Base-by-base conservation (phyloP, 2,113 vertebrate genomes). In the Leucopsar rothschildi region DNA sequence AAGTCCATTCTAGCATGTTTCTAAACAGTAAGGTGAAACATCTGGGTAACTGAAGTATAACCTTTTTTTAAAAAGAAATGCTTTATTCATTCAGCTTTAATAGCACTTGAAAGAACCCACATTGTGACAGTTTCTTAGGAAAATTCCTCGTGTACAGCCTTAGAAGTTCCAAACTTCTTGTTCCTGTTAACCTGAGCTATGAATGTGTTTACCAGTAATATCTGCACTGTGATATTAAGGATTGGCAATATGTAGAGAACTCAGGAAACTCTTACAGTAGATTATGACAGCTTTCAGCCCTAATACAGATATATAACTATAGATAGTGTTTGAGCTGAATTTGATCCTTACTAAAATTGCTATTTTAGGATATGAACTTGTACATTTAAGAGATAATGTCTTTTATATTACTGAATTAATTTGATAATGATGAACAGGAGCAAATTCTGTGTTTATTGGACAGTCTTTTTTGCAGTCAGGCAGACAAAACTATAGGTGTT, bases 181-280 rank as follows among this genome's bases (percentile, higher is more conserved):
- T 86, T 93, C 40, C 56, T 73, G 27, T 93, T 88, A 79, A 88
- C 50, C 50, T 86, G 94, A 94, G 95, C 82, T 94, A 45, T 81
- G 82, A 96, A 78, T 86, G 68, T 96, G 94, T 94, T 95, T 91
- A 95, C 85, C 14, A 33, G 80, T 90, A 81, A 77, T 94, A 88
- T 47, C 92, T 86, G 83, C 92, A 97, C 96, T 97, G 96, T 97
- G 96, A 97, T 94, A 84, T 39, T 70, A 86, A 93, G 83, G 94
- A 83, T 66, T 92, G 88, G 92, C 95, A 96, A 93, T 96, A 97
- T 0, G 1, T 86, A 88, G 94, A 80, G 86, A 97, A 97, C 96
- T 97, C 95, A 94, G 95, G 96, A 97, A 93, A 55, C 82, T 88
- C 53, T 86, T 88, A 61, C 1, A 44, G 56, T 49, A 73, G 70